Evolutionary conservation across 1,140 invertebrate genomes (phyloP), one percentile per base, ranked within the genome.

Genomic region (Ylistrum balloti): DNA sequence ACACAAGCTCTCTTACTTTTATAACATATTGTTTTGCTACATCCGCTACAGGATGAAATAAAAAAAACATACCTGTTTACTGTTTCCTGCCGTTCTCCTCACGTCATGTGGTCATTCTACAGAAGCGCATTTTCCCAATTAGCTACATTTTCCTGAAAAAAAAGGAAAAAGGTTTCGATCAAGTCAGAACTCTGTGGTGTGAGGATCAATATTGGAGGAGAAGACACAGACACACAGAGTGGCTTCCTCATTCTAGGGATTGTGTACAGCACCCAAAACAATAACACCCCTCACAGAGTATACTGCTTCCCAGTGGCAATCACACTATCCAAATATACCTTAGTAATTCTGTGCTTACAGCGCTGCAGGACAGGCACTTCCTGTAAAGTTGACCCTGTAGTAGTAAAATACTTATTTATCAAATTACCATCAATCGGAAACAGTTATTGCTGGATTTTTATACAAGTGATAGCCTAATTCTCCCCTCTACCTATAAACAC

Each of bases 101-200:
- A 74, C 56, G n/a, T 74, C 56, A 74, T 74, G 56, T 28, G 56
- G 56, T 74, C 22, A 74, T 11, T 74, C 56, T 74, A 5, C 15
- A 74, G 9, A 74, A 74, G n/a, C 56, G 28, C 56, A 74, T 74
- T 74, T 28, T 74, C 56, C 56, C 56, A 74, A 74, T 74, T 74
- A 74, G 56, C 17, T 17, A 74, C 56, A 74, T 74, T 74, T 74
- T 74, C 56, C 56, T 74, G 56, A 74, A 74, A 45, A n/a, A n/a
- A 74, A 28, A 5, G 56, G 56, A 74, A 74, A 74, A n/a, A 74
- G 17, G 17, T 13, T 45, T 74, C 28, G 56, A 74, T 74, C 56
- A 74, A 74, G 56, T 74, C n/a, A 74, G 56, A n/a, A 74, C n/a
- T 74, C n/a, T n/a, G 5, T 74, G 1, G 22, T 28, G 9, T 17